Base-by-base conservation (phyloP, 2,797 vertebrate genomes). In the Epinephelus malabaricus region DNA sequence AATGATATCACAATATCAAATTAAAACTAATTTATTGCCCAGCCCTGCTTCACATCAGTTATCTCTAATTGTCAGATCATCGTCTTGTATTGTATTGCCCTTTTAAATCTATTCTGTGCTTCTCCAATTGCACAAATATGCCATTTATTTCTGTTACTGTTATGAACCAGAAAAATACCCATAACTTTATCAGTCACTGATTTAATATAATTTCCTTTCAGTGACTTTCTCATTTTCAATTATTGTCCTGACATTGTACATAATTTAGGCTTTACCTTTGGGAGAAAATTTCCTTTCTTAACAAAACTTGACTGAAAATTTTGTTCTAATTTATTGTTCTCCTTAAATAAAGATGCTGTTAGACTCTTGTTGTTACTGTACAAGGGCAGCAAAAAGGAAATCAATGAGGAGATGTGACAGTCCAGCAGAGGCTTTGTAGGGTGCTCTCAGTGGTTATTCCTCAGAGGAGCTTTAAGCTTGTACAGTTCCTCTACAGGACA, bases 401-500 rank as follows among this genome's bases (percentile, higher is more conserved):
- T 5, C 7, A 46, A 27, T 27, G 27, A 71, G 34, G 25, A 68
- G 23, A 38, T 49, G 47, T 81, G 47, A 82, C 66, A 69, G 49
- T 47, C 67, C 56, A 76, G 67, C 34, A 66, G 51, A 73, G 71
- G 25, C 30, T 54, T 34, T 72, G 65, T 64, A 18, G 72, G 76
- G 40, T 73, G 65, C 50, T 34, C 34, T 34, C 34, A 34, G 7
- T 6, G 69, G 65, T 83, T 83, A 71, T 64, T 40, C 74, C 47
- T 85, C 64, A 38, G 72, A 17, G 15, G 74, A 76, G 49, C 62
- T 70, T 75, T 68, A 69, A 63, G 79, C 58, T 73, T 50, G 18
- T 50, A 34, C 18, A 71, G 50, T 53, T 73, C 30, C 49, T 64
- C 86, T 77, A 11, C 76, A 88, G 76, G 87, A 88, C 74, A 89